These are phyloP conservation scores for Loriculus beryllinus DNA, from an alignment of 2,797 vertebrate genomes.

Conservation along the genomic window DNA sequence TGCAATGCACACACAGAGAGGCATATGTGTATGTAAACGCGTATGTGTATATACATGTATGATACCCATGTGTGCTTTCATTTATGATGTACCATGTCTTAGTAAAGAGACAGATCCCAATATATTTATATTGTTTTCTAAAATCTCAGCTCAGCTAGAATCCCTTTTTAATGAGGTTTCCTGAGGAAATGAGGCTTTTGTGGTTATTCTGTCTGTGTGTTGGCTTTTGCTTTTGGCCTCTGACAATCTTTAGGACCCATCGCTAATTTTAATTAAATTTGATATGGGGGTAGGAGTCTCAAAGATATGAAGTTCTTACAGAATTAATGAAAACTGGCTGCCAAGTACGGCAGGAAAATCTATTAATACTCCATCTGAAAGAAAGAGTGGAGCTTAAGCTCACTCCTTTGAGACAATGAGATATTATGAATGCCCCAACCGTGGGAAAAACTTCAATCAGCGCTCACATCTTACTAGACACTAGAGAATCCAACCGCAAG, in stretches of 20 bases:
- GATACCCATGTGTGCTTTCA: not conserved
- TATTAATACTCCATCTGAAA: conserved; percentile 35
- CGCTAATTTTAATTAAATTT: conserved; percentile 23
- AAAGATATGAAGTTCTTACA: conserved; percentile 14
- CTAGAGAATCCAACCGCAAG: conserved; percentile 54
- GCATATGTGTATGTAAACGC: not conserved
- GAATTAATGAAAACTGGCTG: conserved; percentile 36
- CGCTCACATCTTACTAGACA: conserved; percentile 53
- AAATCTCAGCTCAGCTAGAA: not conserved
- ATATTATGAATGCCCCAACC: conserved; percentile 63
- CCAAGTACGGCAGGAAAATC: conserved; percentile 26
- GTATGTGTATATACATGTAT: not conserved
- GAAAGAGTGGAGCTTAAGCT: conserved; percentile 24
- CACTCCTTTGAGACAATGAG: conserved; percentile 38
- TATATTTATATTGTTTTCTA: not conserved
- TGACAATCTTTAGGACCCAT: not conserved
- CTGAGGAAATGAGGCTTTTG: not conserved
- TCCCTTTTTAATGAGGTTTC: not conserved
- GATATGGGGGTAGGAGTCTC: not conserved
- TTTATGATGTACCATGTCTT: not conserved
- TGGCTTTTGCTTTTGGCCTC: conserved; percentile 1
- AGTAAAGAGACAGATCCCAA: not conserved
- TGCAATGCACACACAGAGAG: not conserved
- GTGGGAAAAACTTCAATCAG: conserved; percentile 67
- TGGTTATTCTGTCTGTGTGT: not conserved